Base-by-base conservation (phyloP, 2,113 vertebrate genomes). In the Semnornis frantzii region DNA sequence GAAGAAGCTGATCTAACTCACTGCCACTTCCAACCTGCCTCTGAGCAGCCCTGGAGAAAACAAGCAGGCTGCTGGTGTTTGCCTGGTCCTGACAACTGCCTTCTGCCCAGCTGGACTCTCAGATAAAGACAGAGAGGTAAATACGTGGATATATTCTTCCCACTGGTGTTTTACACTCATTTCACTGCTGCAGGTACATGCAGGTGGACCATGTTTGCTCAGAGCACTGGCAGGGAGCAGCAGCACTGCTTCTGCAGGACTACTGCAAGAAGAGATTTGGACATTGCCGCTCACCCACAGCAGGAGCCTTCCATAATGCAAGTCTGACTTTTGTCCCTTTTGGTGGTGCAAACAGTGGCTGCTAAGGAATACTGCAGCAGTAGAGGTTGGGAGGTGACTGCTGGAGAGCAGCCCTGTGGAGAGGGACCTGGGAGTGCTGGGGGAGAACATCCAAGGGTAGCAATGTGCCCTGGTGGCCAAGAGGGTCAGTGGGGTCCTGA, bases 181-280 rank as follows among this genome's bases (percentile, higher is more conserved):
- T 93, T 91, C 58, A 73, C 24, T 85, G 63, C 55, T 85, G 27
- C 17, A 69, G 44, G 44, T 37, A 60, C 24, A 18, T 9, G 33
- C 42, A 48, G 37, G 37, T 0, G 2, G 65, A 75, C 42, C 2
- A 6, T 4, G 9, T 33, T 3, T 3, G 37, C 37, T 39, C 11
- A 39, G 9, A 39, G 37, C 37, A 39, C 37, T 39, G 37, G 44
- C 31, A 90, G 64, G 50, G 7, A 85, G 27, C 55, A 72, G 25
- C 50, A 85, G 17, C 31, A 54, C 23, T 46, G 57, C 4, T 74
- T 74, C 52, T 85, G 58, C 18, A 89, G 85, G 50, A 55, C 20
- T 85, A 13, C 27, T 66, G 8, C 70, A 62, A 82, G 12, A 76
- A 58, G n/a, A 73, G 58, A 7, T 10, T 55, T 58, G 27, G 9